Conservation (phyloP, 35 echinoderm and acorn worm species). For the Stichopus chloronotus region DNA sequence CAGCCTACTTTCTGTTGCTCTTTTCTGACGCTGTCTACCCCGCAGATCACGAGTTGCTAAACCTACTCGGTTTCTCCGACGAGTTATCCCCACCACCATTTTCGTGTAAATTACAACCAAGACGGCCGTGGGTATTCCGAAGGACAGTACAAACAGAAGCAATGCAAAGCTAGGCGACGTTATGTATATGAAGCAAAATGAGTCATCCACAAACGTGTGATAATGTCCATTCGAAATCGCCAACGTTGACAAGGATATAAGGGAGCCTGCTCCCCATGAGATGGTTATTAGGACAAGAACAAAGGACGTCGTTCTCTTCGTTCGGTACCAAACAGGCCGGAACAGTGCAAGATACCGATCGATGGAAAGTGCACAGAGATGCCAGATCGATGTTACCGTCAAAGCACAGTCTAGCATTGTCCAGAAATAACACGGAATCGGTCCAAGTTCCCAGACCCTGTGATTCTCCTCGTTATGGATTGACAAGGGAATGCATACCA, state of each 20-base stretch:
- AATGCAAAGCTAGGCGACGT: slow-evolving; percentile 34
- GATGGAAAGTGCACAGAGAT: slow-evolving; percentile 62
- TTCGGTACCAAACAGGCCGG: slow-evolving; percentile 65
- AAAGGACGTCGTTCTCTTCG: slow-evolving; percentile 13
- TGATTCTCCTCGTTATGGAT: slow-evolving; percentile 25
- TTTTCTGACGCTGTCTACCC: no score
- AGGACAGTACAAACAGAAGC: slow-evolving; percentile 60
- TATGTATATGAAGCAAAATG: slow-evolving; percentile 40
- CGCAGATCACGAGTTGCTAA: no score
- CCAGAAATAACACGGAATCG: slow-evolving; percentile 46
- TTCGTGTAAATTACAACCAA: slow-evolving; percentile 68
- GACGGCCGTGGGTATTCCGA: slow-evolving; percentile 69
- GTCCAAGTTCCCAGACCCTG: slow-evolving; percentile 8
- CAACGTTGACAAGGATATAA: slow-evolving; percentile 63
- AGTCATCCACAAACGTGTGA: neutral
- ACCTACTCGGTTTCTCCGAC: no score
- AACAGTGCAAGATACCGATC: slow-evolving; percentile 73
- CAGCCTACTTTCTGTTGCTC: no score
- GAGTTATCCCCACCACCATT: neutral
- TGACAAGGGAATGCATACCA: slow-evolving; percentile 15
- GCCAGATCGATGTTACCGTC: slow-evolving; percentile 63
- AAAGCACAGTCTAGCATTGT: slow-evolving; percentile 33
- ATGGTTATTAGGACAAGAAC: slow-evolving; percentile 54
- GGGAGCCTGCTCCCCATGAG: slow-evolving; percentile 66
- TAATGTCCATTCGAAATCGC: slow-evolving; percentile 49